Conservation (phyloP, 2,888 invertebrate genomes). For the Megalurothrips usitatus region DNA sequence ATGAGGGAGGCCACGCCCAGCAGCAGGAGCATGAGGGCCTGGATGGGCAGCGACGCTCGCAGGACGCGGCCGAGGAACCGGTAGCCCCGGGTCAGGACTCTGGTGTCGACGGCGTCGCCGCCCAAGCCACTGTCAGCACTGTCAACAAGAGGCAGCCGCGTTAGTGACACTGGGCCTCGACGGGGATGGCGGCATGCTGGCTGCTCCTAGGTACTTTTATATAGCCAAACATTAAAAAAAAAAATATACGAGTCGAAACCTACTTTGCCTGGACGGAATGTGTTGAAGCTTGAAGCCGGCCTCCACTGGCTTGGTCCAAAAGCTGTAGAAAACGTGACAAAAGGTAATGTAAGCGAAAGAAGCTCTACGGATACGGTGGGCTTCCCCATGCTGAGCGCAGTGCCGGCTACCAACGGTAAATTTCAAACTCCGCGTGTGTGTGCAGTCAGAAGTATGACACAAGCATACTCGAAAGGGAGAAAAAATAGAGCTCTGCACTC, state of each 20-base stretch:
- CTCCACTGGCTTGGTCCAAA: slow-evolving; percentile 57
- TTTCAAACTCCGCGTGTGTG: not conserved
- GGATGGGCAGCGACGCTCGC: slow-evolving; percentile 87
- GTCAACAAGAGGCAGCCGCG: slow-evolving; percentile 39
- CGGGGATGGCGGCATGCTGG: not conserved
- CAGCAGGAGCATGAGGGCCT: slow-evolving; percentile 87
- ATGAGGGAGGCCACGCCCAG: slow-evolving; percentile 91
- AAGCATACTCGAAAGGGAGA: not conserved
- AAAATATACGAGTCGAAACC: not conserved
- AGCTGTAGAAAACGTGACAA: slow-evolving; percentile 62
- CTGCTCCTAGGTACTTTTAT: not conserved
- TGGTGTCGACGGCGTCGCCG: slow-evolving; percentile 55
- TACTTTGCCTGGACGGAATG: slow-evolving; percentile 25
- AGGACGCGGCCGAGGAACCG: slow-evolving; percentile 85
- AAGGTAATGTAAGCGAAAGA: slow-evolving; percentile 48
- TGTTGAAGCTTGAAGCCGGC: slow-evolving; percentile 30
- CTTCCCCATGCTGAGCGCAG: slow-evolving; percentile 36
- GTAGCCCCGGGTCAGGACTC: slow-evolving; percentile 68
- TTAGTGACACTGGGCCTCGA: too few relatives aligned
- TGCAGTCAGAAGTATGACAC: not conserved
- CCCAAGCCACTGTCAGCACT: slow-evolving; percentile 48
- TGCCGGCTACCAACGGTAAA: not conserved
- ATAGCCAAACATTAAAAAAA: not conserved
- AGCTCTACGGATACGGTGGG: slow-evolving; percentile 44
- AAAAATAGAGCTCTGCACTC: not conserved